Conservation (phyloP, 2,888 invertebrate species). For the Rhagonycha lutea region DNA sequence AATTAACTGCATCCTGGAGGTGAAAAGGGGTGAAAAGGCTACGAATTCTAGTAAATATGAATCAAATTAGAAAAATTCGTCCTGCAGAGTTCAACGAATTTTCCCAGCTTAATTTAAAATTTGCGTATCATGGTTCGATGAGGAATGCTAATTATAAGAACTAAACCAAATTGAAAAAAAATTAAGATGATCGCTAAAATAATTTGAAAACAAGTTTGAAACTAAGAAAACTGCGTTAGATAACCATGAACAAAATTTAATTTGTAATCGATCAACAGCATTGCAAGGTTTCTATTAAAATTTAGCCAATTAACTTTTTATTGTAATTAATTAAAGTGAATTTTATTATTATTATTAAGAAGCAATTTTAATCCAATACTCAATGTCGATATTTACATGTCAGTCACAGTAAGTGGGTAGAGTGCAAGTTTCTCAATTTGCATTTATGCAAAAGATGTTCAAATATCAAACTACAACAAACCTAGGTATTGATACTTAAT, state of each 20-base stretch:
- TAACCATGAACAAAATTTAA: not conserved
- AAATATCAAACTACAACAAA: not conserved
- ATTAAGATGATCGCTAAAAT: not conserved
- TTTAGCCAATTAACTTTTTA: conserved; percentile 12
- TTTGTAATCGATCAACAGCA: not conserved
- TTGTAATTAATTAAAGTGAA: conserved; percentile 10
- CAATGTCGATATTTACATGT: conserved; percentile 14
- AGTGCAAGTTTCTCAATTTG: conserved; percentile 5
- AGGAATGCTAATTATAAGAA: not conserved
- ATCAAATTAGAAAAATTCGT: not conserved
- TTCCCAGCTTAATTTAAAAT: too few relatives aligned
- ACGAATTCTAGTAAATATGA: not conserved
- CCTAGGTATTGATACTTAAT: not conserved
- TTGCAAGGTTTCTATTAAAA: not conserved
- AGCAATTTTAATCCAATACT: conserved; percentile 11
- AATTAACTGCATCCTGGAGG: too few relatives aligned
- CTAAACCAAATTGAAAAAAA: not conserved
- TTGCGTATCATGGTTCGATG: not conserved
- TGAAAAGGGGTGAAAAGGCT: too few relatives aligned
- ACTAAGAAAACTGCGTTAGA: not conserved
- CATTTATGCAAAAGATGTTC: conserved; percentile 5
- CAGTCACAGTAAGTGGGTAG: not conserved
- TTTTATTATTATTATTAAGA: conserved; percentile 5
- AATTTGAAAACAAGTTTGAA: not conserved
- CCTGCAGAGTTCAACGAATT: not conserved